Percentiles rank a stretch among this genome's conserved stretches.
Evolutionary conservation across 2,113 vertebrate species (phyloP).

Genomic region (Physeter macrocephalus): DNA sequence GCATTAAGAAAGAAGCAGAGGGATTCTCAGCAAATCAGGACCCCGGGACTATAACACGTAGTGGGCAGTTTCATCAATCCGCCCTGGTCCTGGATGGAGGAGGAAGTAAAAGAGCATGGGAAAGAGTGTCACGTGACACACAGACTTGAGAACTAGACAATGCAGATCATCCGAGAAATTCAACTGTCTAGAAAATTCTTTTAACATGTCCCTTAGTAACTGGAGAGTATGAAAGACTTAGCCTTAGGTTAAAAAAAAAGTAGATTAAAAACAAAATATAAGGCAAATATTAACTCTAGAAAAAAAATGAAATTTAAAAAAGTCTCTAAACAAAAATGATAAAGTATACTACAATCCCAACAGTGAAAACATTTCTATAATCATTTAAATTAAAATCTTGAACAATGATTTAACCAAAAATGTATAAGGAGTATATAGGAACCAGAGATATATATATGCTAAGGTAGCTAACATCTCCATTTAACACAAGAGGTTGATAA

Average conservation of each 20-base stretch:
- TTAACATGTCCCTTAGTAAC: neutral
- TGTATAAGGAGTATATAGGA: neutral
- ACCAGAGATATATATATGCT: neutral
- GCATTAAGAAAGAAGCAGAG: neutral
- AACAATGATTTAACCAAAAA: neutral
- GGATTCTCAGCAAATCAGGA: neutral
- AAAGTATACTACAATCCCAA: neutral
- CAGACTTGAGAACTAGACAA: neutral
- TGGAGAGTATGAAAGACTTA: neutral
- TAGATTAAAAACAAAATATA: neutral
- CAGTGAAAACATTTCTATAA: neutral
- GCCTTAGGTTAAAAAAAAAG: neutral
- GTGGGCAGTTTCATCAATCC: rapidly evolving
- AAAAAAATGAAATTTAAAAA: neutral
- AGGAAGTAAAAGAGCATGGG: neutral
- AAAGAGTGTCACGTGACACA: neutral
- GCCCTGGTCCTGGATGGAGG: too few relatives aligned
- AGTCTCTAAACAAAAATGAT: neutral
- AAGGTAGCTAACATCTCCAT: neutral
- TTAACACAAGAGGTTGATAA: neutral
- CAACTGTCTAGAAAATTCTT: neutral
- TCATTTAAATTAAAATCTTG: neutral
- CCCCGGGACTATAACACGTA: rapidly evolving
- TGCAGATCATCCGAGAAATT: too few relatives aligned
- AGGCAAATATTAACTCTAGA: neutral